phyloP scores from a whole-genome alignment of 64 coral and sea anemone species.

The Pocillopora verrucosa region DNA sequence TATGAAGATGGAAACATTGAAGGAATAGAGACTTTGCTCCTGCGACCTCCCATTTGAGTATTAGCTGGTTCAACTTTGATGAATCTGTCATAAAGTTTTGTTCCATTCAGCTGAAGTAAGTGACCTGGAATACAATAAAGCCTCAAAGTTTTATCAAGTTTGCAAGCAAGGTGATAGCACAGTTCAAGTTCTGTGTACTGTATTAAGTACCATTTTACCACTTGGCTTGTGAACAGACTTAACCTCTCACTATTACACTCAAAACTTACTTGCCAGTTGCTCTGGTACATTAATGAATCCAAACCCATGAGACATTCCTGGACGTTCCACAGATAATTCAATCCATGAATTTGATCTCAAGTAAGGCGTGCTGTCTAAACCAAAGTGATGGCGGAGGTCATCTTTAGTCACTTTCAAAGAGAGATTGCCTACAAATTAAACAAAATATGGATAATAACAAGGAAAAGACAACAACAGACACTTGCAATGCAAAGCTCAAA shows the following conservation, averaged over 20 bases:
- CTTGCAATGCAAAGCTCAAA: background rate
- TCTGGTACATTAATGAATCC: slow-evolving; percentile 85
- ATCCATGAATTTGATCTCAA: slow-evolving; percentile 82
- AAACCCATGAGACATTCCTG: slow-evolving; percentile 70
- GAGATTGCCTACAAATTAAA: slow-evolving; percentile 65
- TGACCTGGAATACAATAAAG: slow-evolving; percentile 24
- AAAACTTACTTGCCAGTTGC: slow-evolving; percentile 56
- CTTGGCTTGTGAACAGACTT: too few relatives aligned
- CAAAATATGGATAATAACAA: background rate
- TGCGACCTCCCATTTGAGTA: slow-evolving; percentile 30
- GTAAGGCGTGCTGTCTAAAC: slow-evolving; percentile 84
- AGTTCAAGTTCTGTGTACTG: too few relatives aligned
- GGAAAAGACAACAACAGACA: background rate
- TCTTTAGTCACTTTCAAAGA: slow-evolving; percentile 77
- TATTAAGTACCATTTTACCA: too few relatives aligned
- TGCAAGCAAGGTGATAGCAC: background rate
- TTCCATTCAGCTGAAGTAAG: slow-evolving; percentile 71
- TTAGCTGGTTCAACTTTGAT: slow-evolving; percentile 82
- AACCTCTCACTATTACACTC: background rate
- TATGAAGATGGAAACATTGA: slow-evolving; percentile 25
- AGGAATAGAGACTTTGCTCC: slow-evolving; percentile 24
- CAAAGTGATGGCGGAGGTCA: slow-evolving; percentile 69
- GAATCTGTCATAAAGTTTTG: slow-evolving; percentile 68
- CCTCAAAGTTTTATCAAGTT: background rate
- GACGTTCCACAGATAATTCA: slow-evolving; percentile 62